These are phyloP conservation scores for Ryuthela nishihirai DNA, from an alignment of 2,888 invertebrate genomes.

Conservation along the genomic window DNA sequence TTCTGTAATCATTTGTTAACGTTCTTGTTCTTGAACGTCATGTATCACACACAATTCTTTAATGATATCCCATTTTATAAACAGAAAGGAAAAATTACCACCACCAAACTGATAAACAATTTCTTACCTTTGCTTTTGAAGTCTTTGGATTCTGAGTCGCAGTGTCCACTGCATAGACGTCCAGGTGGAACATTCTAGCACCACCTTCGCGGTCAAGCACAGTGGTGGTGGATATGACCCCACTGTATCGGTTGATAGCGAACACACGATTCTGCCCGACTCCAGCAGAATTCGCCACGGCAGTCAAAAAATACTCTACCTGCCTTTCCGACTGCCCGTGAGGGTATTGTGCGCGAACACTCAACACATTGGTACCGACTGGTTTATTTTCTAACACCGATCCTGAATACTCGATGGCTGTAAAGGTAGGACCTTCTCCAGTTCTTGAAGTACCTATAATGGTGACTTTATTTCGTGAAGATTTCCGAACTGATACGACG, in stretches of 20 bases:
- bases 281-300: constrained; percentile 55
- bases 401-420: constrained; percentile 63
- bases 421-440: constrained; percentile 53
- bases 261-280: constrained; percentile 81
- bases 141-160: constrained; percentile 51
- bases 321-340: constrained; percentile 53
- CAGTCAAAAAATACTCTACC: constrained; percentile 85
- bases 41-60: too few species aligned
- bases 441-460: constrained; percentile 53
- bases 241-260: constrained; percentile 82
- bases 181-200: constrained; percentile 66
- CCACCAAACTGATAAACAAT: constrained; percentile 1
- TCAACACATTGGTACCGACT: constrained; percentile 76
- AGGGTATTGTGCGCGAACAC: constrained; percentile 64
- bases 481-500: constrained; percentile 79
- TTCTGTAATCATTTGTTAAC: too few species aligned
- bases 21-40: too few species aligned
- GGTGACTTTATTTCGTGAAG: constrained; percentile 80
- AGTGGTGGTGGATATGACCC: constrained; percentile 69
- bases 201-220: constrained; percentile 46
- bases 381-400: constrained; percentile 86
- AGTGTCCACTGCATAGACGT: constrained; percentile 76
- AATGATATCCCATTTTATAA: too few species aligned
- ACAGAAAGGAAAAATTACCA: too few species aligned
- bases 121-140: constrained; percentile 46